Conservation (phyloP, 2,113 vertebrate genomes). For the Accipiter virgatus region DNA sequence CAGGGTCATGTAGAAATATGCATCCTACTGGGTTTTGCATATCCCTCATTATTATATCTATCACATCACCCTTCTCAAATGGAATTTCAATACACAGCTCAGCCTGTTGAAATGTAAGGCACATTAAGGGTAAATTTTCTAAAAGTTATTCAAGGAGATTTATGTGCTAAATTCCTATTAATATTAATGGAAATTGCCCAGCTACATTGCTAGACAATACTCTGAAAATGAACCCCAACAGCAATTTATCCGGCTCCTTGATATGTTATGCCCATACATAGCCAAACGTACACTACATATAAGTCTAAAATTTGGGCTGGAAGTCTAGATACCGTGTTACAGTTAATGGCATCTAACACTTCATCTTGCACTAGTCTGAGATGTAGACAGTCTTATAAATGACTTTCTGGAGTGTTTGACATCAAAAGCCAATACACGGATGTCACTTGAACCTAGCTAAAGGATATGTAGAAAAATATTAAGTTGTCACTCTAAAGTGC, state of each 20-base stretch:
- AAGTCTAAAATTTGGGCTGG: not conserved
- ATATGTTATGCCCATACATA: not conserved
- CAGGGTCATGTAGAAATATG: conserved; percentile 12
- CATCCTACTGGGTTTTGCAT: conserved; percentile 21
- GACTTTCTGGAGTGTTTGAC: not conserved
- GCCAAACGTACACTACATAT: not conserved
- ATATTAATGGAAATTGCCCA: conserved; percentile 23
- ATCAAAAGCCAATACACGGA: not conserved
- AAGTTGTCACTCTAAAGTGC: not conserved
- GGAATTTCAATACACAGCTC: conserved; percentile 44
- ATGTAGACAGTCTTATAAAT: not conserved
- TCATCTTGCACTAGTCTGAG: not conserved
- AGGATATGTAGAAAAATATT: not conserved
- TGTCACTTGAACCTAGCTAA: not conserved
- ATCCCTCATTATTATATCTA: not conserved
- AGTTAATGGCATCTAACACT: not conserved
- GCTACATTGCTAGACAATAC: not conserved
- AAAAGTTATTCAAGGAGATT: conserved; percentile 48
- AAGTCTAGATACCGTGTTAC: not conserved
- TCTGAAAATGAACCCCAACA: not conserved
- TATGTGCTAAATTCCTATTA: conserved; percentile 39
- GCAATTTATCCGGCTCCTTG: not conserved
- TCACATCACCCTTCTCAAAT: conserved; percentile 22
- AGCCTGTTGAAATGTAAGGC: conserved; percentile 36
- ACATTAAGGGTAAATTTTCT: conserved; percentile 42